Conservation (phyloP, 1,140 invertebrate species). For the Pemphigus obesinymphae region DNA sequence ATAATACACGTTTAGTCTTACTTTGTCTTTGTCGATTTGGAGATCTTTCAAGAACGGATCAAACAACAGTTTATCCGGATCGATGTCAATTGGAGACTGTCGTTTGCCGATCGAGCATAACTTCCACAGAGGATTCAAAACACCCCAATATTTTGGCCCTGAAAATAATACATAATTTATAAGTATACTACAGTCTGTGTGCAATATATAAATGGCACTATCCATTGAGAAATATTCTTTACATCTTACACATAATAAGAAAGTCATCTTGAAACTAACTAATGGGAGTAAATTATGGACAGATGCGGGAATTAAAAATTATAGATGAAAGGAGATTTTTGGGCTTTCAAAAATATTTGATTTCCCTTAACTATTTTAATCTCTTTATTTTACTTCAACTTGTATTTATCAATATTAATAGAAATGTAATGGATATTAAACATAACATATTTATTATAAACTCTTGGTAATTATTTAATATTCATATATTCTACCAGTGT, state of each 20-base stretch:
- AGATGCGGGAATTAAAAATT: no score
- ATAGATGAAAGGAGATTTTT: no score
- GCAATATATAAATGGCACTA: background rate
- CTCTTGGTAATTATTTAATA: no score
- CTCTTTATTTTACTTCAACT: no score
- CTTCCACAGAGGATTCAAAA: constrained; percentile 94
- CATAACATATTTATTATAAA: no score
- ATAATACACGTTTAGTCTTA: constrained; percentile 52
- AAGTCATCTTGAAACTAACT: background rate
- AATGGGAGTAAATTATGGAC: no score
- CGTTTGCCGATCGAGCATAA: constrained; percentile 88
- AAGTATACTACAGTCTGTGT: background rate
- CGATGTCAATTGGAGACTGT: constrained; percentile 93
- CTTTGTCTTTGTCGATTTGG: constrained; percentile 85
- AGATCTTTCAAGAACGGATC: constrained; percentile 86
- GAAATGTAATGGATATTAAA: no score
- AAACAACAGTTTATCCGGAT: constrained; percentile 85
- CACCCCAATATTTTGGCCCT: constrained; percentile 95
- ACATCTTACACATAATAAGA: background rate
- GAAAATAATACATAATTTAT: constrained; percentile 45
- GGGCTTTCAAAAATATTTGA: no score
- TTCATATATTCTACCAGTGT: no score
- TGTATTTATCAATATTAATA: no score
- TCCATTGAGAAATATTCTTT: no score
- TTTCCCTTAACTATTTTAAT: no score